These are phyloP conservation scores for Arge pagana DNA, from an alignment of 2,888 invertebrate species.

Conservation along the genomic window DNA sequence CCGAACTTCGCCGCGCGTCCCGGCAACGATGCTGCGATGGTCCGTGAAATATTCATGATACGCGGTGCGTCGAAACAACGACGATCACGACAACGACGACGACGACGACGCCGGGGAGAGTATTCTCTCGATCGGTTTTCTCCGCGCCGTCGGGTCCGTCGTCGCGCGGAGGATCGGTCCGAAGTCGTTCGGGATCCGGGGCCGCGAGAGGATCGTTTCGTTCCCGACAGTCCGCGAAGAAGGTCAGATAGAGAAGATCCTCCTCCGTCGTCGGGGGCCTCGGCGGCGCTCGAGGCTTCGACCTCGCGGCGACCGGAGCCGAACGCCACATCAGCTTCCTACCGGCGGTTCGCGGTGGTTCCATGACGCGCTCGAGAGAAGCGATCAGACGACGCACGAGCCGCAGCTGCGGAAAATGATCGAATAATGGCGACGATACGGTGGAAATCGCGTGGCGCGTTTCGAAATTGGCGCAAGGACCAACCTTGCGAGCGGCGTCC, in stretches of 20 bases:
- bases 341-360: slow-evolving; percentile 38
- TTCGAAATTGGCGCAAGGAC: slow-evolving; percentile 29
- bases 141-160: not conserved
- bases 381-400: slow-evolving; percentile 45
- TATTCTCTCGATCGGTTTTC: not conserved
- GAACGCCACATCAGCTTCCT: slow-evolving; percentile 42
- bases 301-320: slow-evolving; percentile 32
- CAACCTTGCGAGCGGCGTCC: slow-evolving; percentile 64
- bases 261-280: slow-evolving; percentile 42
- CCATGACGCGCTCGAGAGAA: slow-evolving; percentile 47
- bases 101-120: too few species aligned
- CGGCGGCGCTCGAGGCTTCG: slow-evolving; percentile 29
- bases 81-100: too few species aligned
- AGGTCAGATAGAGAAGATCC: slow-evolving; percentile 40
- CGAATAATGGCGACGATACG: not conserved
- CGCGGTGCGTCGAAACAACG: too few species aligned
- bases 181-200: slow-evolving; percentile 47
- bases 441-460: not conserved
- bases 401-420: slow-evolving; percentile 36
- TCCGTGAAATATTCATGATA: too few species aligned
- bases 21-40: too few species aligned
- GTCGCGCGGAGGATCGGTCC: slow-evolving; percentile 37
- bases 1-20: too few species aligned
- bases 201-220: slow-evolving; percentile 44
- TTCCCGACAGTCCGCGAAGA: slow-evolving; percentile 46